Conservation (phyloP, 2,113 vertebrate species). For the Microtus richardsoni region DNA sequence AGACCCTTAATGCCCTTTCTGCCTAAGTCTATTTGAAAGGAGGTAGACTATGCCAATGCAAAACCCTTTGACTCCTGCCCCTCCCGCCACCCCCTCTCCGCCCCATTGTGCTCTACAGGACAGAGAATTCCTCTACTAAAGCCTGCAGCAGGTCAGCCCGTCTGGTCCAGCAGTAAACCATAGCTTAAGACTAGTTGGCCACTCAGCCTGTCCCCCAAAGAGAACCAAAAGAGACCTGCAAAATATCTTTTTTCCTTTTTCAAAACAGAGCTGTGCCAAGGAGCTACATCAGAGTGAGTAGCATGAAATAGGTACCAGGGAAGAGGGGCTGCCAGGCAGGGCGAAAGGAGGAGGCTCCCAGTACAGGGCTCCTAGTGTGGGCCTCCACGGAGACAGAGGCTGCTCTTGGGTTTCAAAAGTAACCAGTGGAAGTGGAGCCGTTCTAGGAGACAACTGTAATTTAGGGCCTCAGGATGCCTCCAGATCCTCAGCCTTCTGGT, state of each 20-base stretch:
- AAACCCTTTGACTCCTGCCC: not conserved
- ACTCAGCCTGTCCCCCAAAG: not conserved
- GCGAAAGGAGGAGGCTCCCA: not conserved
- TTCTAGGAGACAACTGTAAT: constrained; percentile 2
- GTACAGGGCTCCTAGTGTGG: not conserved
- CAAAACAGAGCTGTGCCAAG: not conserved
- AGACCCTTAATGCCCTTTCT: not conserved
- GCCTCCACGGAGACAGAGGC: not conserved
- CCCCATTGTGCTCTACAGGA: not conserved
- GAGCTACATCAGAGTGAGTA: not conserved
- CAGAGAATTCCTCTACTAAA: not conserved
- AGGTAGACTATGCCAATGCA: constrained; percentile 14
- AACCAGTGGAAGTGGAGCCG: not conserved
- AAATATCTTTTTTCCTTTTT: not conserved
- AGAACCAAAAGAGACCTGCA: not conserved
- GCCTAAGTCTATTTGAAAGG: not conserved
- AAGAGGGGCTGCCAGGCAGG: not conserved
- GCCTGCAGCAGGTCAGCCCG: not conserved
- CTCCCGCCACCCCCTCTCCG: not conserved
- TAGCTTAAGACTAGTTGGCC: not conserved
- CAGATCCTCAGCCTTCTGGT: not conserved
- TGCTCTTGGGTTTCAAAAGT: not conserved
- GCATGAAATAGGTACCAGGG: not conserved
- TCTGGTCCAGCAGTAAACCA: not conserved
- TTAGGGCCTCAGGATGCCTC: not conserved